Evolutionary conservation across 2,888 invertebrate genomes (phyloP).

Genomic region (Cephus pygmeus): DNA sequence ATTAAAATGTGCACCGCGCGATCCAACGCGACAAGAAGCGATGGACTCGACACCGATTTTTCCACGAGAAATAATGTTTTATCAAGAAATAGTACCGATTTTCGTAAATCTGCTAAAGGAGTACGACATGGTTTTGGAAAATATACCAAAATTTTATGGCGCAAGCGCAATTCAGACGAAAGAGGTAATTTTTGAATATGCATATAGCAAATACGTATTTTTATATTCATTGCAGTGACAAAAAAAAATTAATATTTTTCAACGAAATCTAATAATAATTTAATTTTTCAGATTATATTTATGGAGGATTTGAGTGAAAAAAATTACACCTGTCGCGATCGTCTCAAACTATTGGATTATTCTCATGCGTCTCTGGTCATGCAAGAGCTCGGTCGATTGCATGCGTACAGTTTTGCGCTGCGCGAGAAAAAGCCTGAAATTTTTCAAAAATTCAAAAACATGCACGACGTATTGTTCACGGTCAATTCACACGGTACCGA

Average conservation of each 20-base stretch:
- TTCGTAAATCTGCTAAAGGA: constrained; percentile 22
- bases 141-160: constrained; percentile 24
- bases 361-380: constrained; percentile 30
- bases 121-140: constrained; percentile 1
- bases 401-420: constrained; percentile 37
- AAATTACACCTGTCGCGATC: constrained; percentile 25
- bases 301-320: constrained; percentile 31
- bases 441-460: constrained; percentile 25
- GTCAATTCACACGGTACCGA: no score
- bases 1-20: constrained; percentile 2
- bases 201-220: no score
- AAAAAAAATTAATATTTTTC: not conserved
- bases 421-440: constrained; percentile 29
- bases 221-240: not conserved
- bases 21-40: not conserved
- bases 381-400: constrained; percentile 32
- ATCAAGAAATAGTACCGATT: constrained; percentile 22
- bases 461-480: constrained; percentile 21
- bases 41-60: constrained; percentile 19
- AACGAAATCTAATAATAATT: not conserved
- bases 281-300: constrained; percentile 28
- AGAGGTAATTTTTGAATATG: constrained; percentile 26
- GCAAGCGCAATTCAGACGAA: constrained; percentile 8
- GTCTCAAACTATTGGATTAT: constrained; percentile 32
- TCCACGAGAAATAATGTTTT: constrained; percentile 33